Conservation (phyloP, 2,113 vertebrate species). For the Willisornis vidua region DNA sequence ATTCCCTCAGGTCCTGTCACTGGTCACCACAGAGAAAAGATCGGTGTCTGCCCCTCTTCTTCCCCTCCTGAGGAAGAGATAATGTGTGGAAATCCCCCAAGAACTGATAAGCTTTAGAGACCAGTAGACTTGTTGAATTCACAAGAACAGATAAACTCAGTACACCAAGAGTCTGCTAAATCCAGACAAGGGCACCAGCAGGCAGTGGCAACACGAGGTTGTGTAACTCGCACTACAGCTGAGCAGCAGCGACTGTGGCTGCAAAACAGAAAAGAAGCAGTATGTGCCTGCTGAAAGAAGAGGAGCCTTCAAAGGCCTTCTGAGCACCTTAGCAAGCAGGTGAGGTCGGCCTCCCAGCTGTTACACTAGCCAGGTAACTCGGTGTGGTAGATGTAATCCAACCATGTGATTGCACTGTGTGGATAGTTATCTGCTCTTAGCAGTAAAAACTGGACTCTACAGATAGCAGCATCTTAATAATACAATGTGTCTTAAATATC, state of each 20-base stretch:
- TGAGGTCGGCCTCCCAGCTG: neutral
- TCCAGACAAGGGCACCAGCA: neutral
- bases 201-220: neutral
- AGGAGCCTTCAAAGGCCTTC: neutral
- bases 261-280: neutral
- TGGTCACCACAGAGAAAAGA: neutral
- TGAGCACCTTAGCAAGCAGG: neutral
- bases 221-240: neutral
- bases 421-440: neutral
- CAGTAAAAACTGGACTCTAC: neutral
- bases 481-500: neutral
- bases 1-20: neutral
- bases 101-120: neutral
- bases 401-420: no score
- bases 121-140: neutral
- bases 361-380: no score
- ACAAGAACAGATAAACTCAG: neutral
- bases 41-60: neutral
- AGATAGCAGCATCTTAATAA: neutral
- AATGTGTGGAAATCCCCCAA: neutral
- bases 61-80: neutral
- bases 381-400: rapidly evolving
- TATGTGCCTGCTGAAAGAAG: neutral
- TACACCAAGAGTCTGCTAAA: neutral
- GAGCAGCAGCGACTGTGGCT: neutral